A percentile compares a stretch with the other conserved stretches of the same genome.
phyloP scores from a whole-genome alignment of 1,140 invertebrate species.

The Nylanderia fulva region DNA sequence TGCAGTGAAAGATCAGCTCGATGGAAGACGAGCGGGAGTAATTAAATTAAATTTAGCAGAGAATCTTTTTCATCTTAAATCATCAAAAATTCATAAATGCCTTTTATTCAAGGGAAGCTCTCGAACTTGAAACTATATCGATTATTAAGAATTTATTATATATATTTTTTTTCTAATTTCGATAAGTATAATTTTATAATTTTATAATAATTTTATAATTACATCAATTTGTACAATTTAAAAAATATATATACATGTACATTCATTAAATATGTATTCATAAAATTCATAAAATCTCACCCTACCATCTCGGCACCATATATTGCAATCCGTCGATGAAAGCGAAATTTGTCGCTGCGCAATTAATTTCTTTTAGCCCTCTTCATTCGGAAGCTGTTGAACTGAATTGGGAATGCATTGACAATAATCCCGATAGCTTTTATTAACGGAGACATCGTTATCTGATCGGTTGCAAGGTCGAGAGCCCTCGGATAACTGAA shows the following conservation, averaged over 20 bases:
- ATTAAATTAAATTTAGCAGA: slow-evolving; percentile 31
- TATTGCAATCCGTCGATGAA: background rate
- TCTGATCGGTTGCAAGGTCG: slow-evolving; percentile 12
- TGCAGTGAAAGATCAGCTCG: slow-evolving; percentile 10
- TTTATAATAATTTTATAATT: too few species aligned
- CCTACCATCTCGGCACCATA: background rate
- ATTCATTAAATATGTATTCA: background rate
- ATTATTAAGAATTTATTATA: too few species aligned
- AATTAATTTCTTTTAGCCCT: background rate
- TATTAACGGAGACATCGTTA: slow-evolving; percentile 43
- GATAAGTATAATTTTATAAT: too few species aligned
- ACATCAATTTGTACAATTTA: too few species aligned
- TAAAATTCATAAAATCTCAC: background rate
- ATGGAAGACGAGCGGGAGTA: background rate
- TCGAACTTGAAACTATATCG: background rate
- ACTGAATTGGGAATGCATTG: background rate
- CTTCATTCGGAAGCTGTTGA: background rate
- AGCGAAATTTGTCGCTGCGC: background rate
- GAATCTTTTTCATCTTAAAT: background rate
- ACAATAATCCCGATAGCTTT: slow-evolving; percentile 12
- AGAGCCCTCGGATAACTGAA: slow-evolving; percentile 8
- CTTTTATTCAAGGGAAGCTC: too few species aligned
- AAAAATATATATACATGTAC: too few species aligned
- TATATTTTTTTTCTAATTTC: too few species aligned
- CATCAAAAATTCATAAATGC: background rate